A percentile compares a stretch with the other conserved stretches of the same genome.
Conservation (phyloP, 1,140 invertebrate species). For the Tetramorium alpestre region DNA sequence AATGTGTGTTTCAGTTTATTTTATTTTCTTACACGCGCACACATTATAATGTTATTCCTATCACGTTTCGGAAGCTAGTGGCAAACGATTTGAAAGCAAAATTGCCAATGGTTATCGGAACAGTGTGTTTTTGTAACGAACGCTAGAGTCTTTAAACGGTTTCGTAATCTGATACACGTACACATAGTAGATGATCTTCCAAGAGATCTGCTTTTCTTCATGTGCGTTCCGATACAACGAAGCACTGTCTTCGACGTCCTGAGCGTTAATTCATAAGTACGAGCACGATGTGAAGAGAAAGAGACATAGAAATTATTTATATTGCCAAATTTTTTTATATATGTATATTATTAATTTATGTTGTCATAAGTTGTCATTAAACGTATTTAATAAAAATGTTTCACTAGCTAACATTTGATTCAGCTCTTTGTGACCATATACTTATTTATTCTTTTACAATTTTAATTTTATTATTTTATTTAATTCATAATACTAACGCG, state of each 20-base stretch:
- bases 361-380: background rate
- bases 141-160: conserved; percentile 44
- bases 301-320: background rate
- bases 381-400: background rate
- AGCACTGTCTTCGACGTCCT: conserved; percentile 28
- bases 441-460: background rate
- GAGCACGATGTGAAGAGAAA: background rate
- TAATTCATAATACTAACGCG: background rate
- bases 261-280: conserved; percentile 12
- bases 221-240: conserved; percentile 11
- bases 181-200: conserved; percentile 50
- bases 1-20: background rate
- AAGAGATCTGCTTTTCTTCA: conserved; percentile 55
- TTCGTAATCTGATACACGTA: conserved; percentile 54
- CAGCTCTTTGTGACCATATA: background rate
- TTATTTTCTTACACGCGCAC: background rate
- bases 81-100: conserved; percentile 21
- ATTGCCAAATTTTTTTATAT: conserved; percentile 2
- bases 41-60: background rate
- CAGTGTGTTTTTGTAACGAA: conserved; percentile 61
- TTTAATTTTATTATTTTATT: background rate
- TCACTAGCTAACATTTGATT: background rate
- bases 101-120: conserved; percentile 1
- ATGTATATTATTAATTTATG: background rate
- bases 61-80: background rate